Conservation (phyloP, 2,888 invertebrate genomes). For the Allophyes oxyacanthae region DNA sequence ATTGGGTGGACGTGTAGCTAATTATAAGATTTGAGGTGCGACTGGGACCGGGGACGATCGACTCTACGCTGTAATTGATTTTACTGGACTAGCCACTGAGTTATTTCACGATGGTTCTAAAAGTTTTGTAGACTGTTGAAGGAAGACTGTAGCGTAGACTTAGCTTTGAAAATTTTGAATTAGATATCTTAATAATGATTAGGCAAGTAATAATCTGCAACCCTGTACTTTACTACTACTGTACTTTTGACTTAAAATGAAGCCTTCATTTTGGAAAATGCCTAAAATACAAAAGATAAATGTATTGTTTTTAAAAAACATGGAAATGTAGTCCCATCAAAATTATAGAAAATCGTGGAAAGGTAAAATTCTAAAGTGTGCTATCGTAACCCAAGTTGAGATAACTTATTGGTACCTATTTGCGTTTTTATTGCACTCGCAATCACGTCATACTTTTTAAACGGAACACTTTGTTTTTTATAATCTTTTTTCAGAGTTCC, state of each 20-base stretch:
- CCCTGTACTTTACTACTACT: no score
- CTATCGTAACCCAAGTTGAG: conserved; percentile 1
- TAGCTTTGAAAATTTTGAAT: neutral
- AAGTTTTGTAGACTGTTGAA: conserved; percentile 58
- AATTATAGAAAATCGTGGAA: neutral
- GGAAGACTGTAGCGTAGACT: neutral
- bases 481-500: conserved; percentile 14
- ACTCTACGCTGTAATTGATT: conserved; percentile 85
- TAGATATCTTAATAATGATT: no score
- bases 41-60: conserved; percentile 69
- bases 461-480: conserved; percentile 28
- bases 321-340: neutral
- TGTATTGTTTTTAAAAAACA: neutral
- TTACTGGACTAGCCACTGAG: conserved; percentile 69
- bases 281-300: no score
- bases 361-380: neutral
- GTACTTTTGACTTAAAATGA: no score
- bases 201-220: no score
- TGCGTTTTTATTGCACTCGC: neutral
- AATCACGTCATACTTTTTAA: conserved; percentile 9
- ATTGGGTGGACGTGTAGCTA: conserved; percentile 75
- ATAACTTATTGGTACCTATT: neutral
- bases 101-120: conserved; percentile 70
- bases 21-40: conserved; percentile 76
- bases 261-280: no score